Evolutionary conservation across 2,797 vertebrate genomes (phyloP), one percentile per base, ranked within the genome.

Genomic region (Bradypodion pumilum): DNA sequence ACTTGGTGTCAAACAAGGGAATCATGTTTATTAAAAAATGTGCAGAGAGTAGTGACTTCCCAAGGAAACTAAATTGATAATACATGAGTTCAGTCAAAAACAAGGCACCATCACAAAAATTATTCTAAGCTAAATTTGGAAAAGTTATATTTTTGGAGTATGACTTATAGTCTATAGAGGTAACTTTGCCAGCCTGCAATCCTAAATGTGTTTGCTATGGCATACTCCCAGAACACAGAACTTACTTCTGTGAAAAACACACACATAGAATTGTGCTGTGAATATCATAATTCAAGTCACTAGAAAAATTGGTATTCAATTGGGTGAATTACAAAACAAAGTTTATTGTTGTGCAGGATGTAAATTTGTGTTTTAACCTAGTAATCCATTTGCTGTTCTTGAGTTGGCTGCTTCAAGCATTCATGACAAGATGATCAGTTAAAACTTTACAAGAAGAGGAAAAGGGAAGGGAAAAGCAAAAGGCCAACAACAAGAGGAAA

Each of bases 1-100:
- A 84, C 89, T 93, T 91, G 88, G 83, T 85, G 90, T 88, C 84
- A 89, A 85, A 81, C 75, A 89, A 91, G 29, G 81, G 85, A 94
- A 81, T 91, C 42, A 90, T 89, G 74, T 85, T 90, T 92, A 90
- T 93, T 93, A 88, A 90, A 83, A 89, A 69, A 40, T 62, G 40
- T 87, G 82, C 52, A 86, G 88, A 75, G 59, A 82, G 27, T 69
- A 91, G 69, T 87, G 66, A 84, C 87, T 88, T 75, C 78, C 84
- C 8, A 29, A 65, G 40, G 16, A 42, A 77, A 88, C 72, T 63
- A 91, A 92, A 37, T 1, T 82, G 80, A 85, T 78, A 25, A 2
- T 79, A 8, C 87, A 52, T 7, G 81, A 16, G 74, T 88, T 83
- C 27, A 89, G 59, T 90, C 82, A 70, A 89, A 92, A 89, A 75